These are phyloP conservation scores for Nebria brevicollis DNA, from an alignment of 2,888 invertebrate genomes.

Conservation along the genomic window DNA sequence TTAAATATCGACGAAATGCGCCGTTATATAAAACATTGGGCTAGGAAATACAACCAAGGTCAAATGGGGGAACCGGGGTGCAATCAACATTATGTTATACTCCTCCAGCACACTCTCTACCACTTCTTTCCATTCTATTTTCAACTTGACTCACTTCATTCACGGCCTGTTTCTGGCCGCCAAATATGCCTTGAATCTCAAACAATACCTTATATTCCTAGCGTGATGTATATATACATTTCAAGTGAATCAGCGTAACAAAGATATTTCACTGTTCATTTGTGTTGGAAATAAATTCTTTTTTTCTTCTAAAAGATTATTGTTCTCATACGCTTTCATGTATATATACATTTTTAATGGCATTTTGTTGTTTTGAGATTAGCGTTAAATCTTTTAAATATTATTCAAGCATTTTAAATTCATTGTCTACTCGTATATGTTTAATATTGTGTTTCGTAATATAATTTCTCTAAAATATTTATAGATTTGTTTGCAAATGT, in stretches of 20 bases:
- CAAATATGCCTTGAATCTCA: too few relatives aligned
- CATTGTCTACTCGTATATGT: background rate
- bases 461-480: too few relatives aligned
- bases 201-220: too few relatives aligned
- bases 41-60: background rate
- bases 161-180: too few relatives aligned
- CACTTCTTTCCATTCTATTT: background rate
- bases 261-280: background rate
- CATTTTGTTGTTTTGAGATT: background rate
- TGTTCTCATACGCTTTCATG: background rate
- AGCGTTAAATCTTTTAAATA: background rate
- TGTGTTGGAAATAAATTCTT: background rate
- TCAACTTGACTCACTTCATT: too few relatives aligned
- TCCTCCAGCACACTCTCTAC: background rate
- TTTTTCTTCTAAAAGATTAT: background rate
- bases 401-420: background rate
- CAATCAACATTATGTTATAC: background rate
- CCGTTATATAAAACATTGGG: background rate
- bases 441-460: too few relatives aligned
- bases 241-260: too few relatives aligned
- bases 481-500: too few relatives aligned
- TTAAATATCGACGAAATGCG: background rate
- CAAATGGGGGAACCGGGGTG: background rate
- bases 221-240: too few relatives aligned
- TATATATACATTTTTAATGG: background rate